A percentile compares a stretch with the other conserved stretches of the same genome.
Conservation (phyloP, 1,140 invertebrate genomes). For the Papilio polytes region DNA sequence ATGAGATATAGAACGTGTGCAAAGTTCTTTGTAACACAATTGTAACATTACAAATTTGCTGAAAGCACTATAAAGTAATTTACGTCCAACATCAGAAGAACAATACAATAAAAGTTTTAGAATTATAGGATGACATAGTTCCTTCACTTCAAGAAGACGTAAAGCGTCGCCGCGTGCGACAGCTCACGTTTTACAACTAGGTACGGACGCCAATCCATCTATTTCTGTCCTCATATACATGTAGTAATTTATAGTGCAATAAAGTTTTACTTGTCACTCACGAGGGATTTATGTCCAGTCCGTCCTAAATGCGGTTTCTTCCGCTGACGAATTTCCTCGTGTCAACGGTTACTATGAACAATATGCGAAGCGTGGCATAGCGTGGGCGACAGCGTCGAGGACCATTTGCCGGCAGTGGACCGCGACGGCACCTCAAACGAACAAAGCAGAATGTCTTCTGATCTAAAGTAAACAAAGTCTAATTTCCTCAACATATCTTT, state of each 20-base stretch:
- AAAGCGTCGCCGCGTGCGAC: constrained; percentile 64
- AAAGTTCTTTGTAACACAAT: background rate
- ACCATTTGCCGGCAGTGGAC: constrained; percentile 66
- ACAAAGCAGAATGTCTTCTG: constrained; percentile 78
- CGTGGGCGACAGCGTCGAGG: constrained; percentile 69
- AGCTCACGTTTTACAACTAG: constrained; percentile 72
- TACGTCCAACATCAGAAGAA: constrained; percentile 20
- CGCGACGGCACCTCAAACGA: constrained; percentile 66
- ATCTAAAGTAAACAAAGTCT: constrained; percentile 75
- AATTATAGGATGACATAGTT: constrained; percentile 40
- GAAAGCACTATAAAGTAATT: background rate
- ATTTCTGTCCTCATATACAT: constrained; percentile 74
- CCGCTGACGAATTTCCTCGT: constrained; percentile 78
- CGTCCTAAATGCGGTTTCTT: constrained; percentile 79
- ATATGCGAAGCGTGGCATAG: constrained; percentile 55
- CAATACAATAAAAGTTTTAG: constrained; percentile 36
- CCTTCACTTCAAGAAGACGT: constrained; percentile 48
- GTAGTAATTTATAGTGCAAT: constrained; percentile 79
- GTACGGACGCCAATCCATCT: constrained; percentile 69
- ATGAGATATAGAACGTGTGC: background rate
- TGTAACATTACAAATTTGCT: constrained; percentile 3
- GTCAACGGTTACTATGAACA: constrained; percentile 73
- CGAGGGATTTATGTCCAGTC: constrained; percentile 71
- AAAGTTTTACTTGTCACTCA: constrained; percentile 82
- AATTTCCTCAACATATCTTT: constrained; percentile 73